phyloP scores from a whole-genome alignment of 2,113 vertebrate species.

The Sigmodon hispidus region DNA sequence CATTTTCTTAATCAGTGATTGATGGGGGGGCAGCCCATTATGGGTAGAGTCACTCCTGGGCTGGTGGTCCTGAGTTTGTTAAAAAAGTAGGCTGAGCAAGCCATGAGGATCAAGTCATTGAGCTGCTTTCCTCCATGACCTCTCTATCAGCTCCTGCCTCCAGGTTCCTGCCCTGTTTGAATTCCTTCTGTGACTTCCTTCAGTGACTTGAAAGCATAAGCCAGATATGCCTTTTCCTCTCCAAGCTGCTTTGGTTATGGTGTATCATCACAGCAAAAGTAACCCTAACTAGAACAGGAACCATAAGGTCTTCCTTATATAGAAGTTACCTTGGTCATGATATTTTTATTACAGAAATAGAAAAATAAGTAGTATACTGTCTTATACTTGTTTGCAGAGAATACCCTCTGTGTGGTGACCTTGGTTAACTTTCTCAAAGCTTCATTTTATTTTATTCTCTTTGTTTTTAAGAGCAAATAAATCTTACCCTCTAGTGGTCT shows the following conservation, averaged over 20 bases:
- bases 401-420: background rate
- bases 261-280: background rate
- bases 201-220: background rate
- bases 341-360: background rate
- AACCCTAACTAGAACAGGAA: background rate
- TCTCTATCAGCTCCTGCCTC: background rate
- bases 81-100: background rate
- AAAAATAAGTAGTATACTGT: background rate
- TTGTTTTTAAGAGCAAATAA: conserved; percentile 34
- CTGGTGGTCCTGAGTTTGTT: background rate
- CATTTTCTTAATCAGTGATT: background rate
- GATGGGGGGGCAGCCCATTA: background rate
- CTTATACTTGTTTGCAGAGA: background rate
- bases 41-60: background rate
- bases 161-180: background rate
- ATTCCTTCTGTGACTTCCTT: background rate
- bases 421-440: background rate
- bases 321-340: background rate
- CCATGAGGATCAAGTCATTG: too few relatives aligned
- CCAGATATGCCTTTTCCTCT: background rate
- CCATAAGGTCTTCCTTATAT: background rate
- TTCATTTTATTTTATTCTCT: background rate
- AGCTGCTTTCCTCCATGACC: background rate
- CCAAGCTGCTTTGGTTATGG: background rate
- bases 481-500: background rate